These are phyloP conservation scores for Pyrocephalus nanus DNA, from an alignment of 2,797 vertebrate species.

Conservation along the genomic window DNA sequence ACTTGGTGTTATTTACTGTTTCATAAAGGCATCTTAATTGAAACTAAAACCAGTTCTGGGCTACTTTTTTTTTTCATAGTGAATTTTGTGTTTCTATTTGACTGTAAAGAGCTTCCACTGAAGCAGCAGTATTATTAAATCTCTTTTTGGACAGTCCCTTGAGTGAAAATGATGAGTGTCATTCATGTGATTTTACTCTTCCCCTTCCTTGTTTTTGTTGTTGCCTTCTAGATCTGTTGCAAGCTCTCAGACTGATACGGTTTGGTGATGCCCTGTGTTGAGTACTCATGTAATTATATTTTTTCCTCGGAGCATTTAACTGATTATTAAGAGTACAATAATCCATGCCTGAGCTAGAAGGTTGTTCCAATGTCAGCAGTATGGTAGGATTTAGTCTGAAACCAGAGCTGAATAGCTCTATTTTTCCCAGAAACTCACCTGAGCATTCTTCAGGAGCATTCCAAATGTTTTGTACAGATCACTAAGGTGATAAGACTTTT, in stretches of 20 bases:
- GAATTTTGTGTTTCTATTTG: neutral
- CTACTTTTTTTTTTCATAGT: neutral
- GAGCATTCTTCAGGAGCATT: neutral
- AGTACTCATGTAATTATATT: neutral
- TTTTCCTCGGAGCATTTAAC: constrained; percentile 8
- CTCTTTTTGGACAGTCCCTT: neutral
- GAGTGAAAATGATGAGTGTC: neutral
- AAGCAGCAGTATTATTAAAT: neutral
- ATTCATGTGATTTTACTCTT: neutral
- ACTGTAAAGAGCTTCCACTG: neutral
- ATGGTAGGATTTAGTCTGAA: neutral
- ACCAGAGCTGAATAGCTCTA: neutral
- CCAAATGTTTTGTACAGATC: neutral
- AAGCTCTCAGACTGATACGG: neutral
- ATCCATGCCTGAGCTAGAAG: neutral
- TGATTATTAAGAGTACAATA: neutral
- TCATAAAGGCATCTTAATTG: neutral
- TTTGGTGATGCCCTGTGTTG: neutral
- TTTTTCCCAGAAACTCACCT: neutral
- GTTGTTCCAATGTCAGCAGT: neutral
- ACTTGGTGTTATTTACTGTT: neutral
- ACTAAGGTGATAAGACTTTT: neutral
- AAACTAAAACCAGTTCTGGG: neutral
- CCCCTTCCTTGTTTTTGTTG: neutral
- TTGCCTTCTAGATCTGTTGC: neutral